A percentile compares a stretch with the other conserved stretches of the same genome.
These are phyloP conservation scores for Aporrectodea caliginosa DNA, from an alignment of 1,140 invertebrate species.

Conservation along the genomic window DNA sequence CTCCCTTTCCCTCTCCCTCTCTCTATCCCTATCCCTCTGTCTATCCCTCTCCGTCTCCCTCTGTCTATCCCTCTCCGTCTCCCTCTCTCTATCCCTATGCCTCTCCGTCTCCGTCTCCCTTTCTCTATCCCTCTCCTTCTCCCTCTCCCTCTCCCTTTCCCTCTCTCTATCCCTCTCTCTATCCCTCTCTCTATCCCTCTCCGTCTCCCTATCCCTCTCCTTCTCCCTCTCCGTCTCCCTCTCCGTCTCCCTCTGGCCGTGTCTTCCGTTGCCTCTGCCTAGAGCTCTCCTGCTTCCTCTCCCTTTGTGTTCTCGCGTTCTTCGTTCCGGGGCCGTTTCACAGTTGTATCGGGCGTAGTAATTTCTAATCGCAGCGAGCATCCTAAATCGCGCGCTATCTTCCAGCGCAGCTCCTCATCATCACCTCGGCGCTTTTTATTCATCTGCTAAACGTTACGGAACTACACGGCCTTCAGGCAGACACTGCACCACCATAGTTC, in stretches of 20 bases:
- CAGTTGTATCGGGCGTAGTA: too few species aligned
- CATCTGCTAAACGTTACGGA: too few species aligned
- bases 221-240: conserved; percentile 14
- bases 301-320: too few species aligned
- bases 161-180: background rate
- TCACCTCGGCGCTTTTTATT: too few species aligned
- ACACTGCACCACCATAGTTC: too few species aligned
- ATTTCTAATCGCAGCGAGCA: too few species aligned
- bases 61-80: background rate
- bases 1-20: background rate
- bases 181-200: background rate
- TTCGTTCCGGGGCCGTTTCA: too few species aligned
- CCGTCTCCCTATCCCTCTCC: background rate
- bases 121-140: background rate
- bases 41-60: background rate
- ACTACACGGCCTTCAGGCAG: too few species aligned
- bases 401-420: too few species aligned
- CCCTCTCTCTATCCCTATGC: background rate
- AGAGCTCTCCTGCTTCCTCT: too few species aligned
- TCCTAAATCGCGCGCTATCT: too few species aligned
- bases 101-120: background rate
- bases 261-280: too few species aligned
- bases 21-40: background rate
- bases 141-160: background rate
- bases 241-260: conserved; percentile 13